These are phyloP conservation scores for Crocallis elinguaria DNA, from an alignment of 2,888 invertebrate genomes.

Conservation along the genomic window DNA sequence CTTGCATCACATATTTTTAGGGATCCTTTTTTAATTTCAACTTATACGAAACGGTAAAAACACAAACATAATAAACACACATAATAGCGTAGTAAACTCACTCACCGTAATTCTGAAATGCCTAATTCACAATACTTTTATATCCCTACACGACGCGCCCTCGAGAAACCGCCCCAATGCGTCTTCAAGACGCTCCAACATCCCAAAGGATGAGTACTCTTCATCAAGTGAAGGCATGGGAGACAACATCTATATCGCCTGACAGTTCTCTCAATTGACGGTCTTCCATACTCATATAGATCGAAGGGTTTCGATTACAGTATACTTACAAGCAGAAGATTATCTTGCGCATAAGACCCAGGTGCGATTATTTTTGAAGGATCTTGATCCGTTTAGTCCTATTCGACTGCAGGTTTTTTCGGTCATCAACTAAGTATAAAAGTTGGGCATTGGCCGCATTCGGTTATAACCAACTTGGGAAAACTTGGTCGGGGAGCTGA, in stretches of 20 bases:
- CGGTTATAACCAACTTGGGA: too few relatives aligned
- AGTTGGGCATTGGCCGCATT: too few relatives aligned
- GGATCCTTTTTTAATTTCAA: too few relatives aligned
- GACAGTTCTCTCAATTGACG: conserved; percentile 27
- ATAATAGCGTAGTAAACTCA: too few relatives aligned
- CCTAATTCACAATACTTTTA: background rate
- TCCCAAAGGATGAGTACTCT: conserved; percentile 25
- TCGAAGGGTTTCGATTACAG: conserved; percentile 14
- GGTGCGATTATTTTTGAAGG: too few relatives aligned
- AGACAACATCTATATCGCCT: conserved; percentile 30
- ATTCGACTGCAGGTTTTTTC: too few relatives aligned
- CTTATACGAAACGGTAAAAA: too few relatives aligned
- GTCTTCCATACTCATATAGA: conserved; percentile 21
- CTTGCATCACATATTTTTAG: too few relatives aligned
- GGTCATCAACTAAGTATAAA: too few relatives aligned
- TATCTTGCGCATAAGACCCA: background rate
- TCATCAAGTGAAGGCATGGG: conserved; percentile 26
- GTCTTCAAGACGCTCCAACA: background rate
- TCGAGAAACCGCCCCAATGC: background rate
- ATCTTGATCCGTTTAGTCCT: too few relatives aligned
- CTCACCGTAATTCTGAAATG: background rate
- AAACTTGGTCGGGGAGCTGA: too few relatives aligned
- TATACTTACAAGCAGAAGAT: conserved; percentile 1
- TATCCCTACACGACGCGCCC: background rate
- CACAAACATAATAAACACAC: too few relatives aligned